phyloP scores from a whole-genome alignment of 2,888 invertebrate genomes.

The Eupeodes latifasciatus region DNA sequence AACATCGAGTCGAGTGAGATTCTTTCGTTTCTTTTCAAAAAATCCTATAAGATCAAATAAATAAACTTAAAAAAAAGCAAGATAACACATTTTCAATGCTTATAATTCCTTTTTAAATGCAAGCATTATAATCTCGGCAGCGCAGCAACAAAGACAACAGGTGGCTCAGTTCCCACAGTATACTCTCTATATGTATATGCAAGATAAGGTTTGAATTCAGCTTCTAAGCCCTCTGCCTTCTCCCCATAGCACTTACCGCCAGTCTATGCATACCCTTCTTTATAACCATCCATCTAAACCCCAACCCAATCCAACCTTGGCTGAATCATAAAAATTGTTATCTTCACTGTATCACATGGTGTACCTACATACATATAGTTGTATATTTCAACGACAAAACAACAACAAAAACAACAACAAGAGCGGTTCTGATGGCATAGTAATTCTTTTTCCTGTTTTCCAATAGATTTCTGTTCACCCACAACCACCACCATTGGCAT shows the following conservation, averaged over 20 bases:
- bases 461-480: conserved; percentile 59
- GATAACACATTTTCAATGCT: conserved; percentile 71
- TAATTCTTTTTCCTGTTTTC: conserved; percentile 53
- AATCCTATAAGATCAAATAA: conserved; percentile 56
- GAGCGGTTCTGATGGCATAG: conserved; percentile 33
- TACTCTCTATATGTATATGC: background rate
- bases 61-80: conserved; percentile 21
- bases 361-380: conserved; percentile 22
- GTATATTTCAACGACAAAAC: conserved; percentile 42
- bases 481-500: background rate
- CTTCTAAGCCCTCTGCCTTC: conserved; percentile 9
- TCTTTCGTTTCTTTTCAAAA: conserved; percentile 44
- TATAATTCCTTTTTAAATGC: conserved; percentile 76
- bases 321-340: conserved; percentile 70
- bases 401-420: background rate
- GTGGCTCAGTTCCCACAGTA: conserved; percentile 72
- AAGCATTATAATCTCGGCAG: conserved; percentile 74
- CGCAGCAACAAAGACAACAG: conserved; percentile 76
- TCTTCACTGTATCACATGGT: conserved; percentile 65
- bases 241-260: background rate
- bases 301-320: conserved; percentile 36
- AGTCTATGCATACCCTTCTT: background rate
- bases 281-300: background rate
- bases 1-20: background rate
- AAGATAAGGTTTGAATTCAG: conserved; percentile 68